phyloP scores from a whole-genome alignment of 2,888 invertebrate genomes.

The Rotaria sp. region DNA sequence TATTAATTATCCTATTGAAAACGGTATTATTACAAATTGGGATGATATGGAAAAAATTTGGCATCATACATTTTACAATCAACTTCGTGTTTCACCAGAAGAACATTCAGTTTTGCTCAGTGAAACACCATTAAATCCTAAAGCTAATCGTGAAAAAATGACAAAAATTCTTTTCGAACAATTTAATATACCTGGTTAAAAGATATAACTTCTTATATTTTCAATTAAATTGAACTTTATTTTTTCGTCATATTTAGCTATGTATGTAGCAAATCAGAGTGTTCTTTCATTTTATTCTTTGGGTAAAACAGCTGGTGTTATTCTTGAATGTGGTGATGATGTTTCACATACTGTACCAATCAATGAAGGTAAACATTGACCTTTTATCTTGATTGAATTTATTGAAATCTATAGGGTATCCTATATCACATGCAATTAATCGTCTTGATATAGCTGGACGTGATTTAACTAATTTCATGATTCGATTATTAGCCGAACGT shows the following conservation, averaged over 20 bases:
- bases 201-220: too few species aligned
- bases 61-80: slow-evolving; percentile 57
- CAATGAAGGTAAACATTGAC: slow-evolving; percentile 65
- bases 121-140: slow-evolving; percentile 82
- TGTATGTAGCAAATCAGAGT: slow-evolving; percentile 69
- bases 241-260: slow-evolving; percentile 58
- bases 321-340: slow-evolving; percentile 87
- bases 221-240: too few species aligned
- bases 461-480: slow-evolving; percentile 89
- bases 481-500: slow-evolving; percentile 72
- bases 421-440: slow-evolving; percentile 87
- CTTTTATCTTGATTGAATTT: background rate
- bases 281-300: slow-evolving; percentile 82
- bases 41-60: slow-evolving; percentile 59
- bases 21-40: slow-evolving; percentile 60
- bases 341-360: slow-evolving; percentile 90
- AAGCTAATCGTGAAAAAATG: slow-evolving; percentile 87
- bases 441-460: slow-evolving; percentile 91
- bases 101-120: slow-evolving; percentile 71
- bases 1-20: slow-evolving; percentile 60
- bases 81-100: slow-evolving; percentile 57
- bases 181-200: slow-evolving; percentile 62
- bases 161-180: slow-evolving; percentile 58
- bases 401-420: slow-evolving; percentile 61
- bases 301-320: slow-evolving; percentile 89